Conservation (phyloP, 1,140 invertebrate species). For the Steinernema khuongi region DNA sequence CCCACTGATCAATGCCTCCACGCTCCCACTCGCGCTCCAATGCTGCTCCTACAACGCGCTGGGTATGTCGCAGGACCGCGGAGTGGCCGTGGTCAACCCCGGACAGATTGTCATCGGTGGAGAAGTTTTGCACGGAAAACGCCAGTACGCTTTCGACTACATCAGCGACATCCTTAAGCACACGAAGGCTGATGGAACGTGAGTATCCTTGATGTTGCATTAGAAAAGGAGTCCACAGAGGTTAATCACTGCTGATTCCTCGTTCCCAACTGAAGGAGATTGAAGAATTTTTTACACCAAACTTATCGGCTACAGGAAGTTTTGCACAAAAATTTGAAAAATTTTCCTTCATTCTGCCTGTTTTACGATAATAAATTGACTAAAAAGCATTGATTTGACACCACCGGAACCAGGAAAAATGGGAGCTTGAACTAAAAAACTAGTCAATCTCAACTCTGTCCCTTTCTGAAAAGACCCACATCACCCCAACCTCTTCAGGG, state of each 20-base stretch:
- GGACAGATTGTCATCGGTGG: slow-evolving; percentile 57
- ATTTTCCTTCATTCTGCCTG: too few species aligned
- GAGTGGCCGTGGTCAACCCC: slow-evolving; percentile 44
- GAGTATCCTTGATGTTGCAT: slow-evolving; percentile 14
- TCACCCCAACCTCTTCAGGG: slow-evolving; percentile 18
- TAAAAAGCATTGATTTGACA: too few species aligned
- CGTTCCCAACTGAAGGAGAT: too few species aligned
- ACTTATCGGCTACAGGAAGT: too few species aligned
- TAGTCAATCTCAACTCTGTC: slow-evolving; percentile 10
- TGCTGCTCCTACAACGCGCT: slow-evolving; percentile 48
- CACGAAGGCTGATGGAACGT: slow-evolving; percentile 41
- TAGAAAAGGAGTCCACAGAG: neutral
- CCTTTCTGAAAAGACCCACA: neutral
- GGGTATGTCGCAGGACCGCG: slow-evolving; percentile 43
- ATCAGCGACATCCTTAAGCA: slow-evolving; percentile 49
- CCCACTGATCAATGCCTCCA: slow-evolving; percentile 43
- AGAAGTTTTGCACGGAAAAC: slow-evolving; percentile 38
- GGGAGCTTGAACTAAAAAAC: slow-evolving; percentile 17
- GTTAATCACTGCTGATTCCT: too few species aligned
- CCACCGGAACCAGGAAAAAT: too few species aligned
- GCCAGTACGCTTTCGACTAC: slow-evolving; percentile 53
- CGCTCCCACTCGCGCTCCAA: slow-evolving; percentile 49
- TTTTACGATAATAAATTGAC: too few species aligned
- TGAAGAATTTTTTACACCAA: too few species aligned
- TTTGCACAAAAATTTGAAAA: too few species aligned